Percentiles rank a stretch among this genome's conserved stretches.
Evolutionary conservation across 2,888 invertebrate species (phyloP).

Genomic region (Merodon equestris): DNA sequence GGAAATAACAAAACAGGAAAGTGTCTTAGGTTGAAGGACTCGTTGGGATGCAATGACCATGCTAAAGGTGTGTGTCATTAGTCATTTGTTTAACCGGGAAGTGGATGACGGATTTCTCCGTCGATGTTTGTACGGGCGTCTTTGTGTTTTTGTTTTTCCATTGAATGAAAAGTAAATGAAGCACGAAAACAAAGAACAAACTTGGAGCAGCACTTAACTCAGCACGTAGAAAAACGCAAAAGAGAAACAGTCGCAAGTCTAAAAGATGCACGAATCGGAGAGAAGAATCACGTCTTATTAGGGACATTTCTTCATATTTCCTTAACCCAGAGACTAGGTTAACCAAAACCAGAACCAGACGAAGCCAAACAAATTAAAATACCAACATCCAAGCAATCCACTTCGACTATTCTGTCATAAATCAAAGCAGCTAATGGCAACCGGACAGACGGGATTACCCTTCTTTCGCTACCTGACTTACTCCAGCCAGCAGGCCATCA

Average conservation of each 20-base stretch:
- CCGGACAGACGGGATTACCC: conserved; percentile 22
- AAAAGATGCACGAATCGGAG: conserved; percentile 21
- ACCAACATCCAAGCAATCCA: conserved; percentile 11
- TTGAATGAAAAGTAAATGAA: too few species aligned
- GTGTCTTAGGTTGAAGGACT: conserved; percentile 37
- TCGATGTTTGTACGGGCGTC: too few species aligned
- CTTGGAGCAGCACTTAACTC: neutral
- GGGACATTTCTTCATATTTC: conserved; percentile 24
- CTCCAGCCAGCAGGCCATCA: conserved; percentile 23
- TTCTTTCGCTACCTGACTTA: conserved; percentile 40
- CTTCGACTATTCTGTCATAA: conserved; percentile 32
- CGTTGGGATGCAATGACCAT: conserved; percentile 54
- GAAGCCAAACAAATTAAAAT: conserved; percentile 36
- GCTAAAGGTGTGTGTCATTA: conserved; percentile 43
- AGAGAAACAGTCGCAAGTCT: neutral
- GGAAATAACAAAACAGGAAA: conserved; percentile 8
- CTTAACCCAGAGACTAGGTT: conserved; percentile 13
- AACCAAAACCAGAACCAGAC: conserved; percentile 2
- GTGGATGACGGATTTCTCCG: conserved; percentile 15
- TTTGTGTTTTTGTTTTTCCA: too few species aligned
- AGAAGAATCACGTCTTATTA: conserved; percentile 45
- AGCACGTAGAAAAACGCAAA: conserved; percentile 15
- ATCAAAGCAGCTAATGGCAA: conserved; percentile 33
- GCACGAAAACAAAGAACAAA: too few species aligned
- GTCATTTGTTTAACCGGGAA: conserved; percentile 29